Evolutionary conservation across 2,888 invertebrate genomes (phyloP).

Genomic region (Timema podura): DNA sequence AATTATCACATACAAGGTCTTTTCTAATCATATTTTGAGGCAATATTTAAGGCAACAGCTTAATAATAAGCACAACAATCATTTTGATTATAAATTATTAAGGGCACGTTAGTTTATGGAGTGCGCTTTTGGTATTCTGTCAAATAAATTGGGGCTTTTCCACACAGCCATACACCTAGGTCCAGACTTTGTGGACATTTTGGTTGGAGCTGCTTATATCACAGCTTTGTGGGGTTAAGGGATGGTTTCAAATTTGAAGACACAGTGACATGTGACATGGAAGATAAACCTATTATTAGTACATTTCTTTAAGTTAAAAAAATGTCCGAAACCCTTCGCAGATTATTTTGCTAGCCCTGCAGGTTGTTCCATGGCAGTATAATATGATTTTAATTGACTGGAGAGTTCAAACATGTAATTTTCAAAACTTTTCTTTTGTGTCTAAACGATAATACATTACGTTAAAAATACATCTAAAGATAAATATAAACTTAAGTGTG

Average conservation of each 20-base stretch:
- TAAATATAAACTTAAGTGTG: no score
- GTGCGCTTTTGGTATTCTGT: conserved; percentile 4
- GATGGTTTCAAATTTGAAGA: neutral
- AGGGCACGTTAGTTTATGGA: neutral
- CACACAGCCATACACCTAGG: neutral
- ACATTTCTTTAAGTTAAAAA: neutral
- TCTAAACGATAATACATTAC: no score
- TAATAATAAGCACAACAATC: neutral
- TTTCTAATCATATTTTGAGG: neutral
- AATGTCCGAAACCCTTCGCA: neutral
- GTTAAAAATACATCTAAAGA: no score
- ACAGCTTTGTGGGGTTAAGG: neutral
- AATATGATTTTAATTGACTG: neutral
- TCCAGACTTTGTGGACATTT: neutral
- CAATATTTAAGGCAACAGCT: neutral
- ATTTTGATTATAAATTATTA: neutral
- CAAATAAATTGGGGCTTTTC: neutral
- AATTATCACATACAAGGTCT: neutral
- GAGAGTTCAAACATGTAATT: no score
- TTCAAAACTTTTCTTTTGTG: no score
- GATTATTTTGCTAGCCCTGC: conserved; percentile 1
- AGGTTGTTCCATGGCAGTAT: conserved; percentile 3
- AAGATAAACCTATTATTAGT: neutral
- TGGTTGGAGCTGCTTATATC: conserved; percentile 6
- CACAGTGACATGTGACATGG: neutral